These are phyloP conservation scores for Calliscelio sp. DNA, from an alignment of 2,888 invertebrate species.

Conservation along the genomic window DNA sequence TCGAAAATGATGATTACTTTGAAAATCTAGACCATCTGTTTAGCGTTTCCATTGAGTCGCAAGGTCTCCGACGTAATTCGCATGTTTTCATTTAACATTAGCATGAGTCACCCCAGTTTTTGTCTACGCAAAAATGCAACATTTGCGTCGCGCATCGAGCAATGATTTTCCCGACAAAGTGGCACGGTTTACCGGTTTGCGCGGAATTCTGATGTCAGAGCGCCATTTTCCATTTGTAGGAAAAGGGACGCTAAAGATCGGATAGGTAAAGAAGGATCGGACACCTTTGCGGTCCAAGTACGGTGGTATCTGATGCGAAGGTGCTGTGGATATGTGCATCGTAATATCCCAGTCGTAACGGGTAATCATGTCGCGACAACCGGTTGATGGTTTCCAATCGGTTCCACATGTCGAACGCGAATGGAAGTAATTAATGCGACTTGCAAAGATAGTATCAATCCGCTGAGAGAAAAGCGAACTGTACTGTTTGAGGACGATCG, in stretches of 20 bases:
- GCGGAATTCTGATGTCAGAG: slow-evolving; percentile 61
- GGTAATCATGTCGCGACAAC: slow-evolving; percentile 78
- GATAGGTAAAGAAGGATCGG: slow-evolving; percentile 60
- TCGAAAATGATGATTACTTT: background rate
- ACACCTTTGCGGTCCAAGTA: slow-evolving; percentile 54
- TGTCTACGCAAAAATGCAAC: slow-evolving; percentile 40
- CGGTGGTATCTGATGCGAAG: slow-evolving; percentile 47
- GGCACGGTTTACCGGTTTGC: slow-evolving; percentile 56
- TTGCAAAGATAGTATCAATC: slow-evolving; percentile 55
- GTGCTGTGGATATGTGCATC: slow-evolving; percentile 40
- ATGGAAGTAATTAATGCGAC: slow-evolving; percentile 57
- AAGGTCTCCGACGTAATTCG: slow-evolving; percentile 24
- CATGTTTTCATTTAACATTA: slow-evolving; percentile 39
- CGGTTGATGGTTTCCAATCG: slow-evolving; percentile 74
- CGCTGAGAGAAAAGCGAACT: slow-evolving; percentile 48
- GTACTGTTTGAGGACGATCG: slow-evolving; percentile 18
- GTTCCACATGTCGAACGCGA: slow-evolving; percentile 66
- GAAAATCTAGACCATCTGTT: slow-evolving; percentile 2
- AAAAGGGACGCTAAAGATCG: slow-evolving; percentile 56
- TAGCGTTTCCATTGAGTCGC: slow-evolving; percentile 13
- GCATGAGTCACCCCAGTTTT: slow-evolving; percentile 32
- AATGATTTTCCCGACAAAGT: slow-evolving; percentile 53
- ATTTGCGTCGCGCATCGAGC: slow-evolving; percentile 39
- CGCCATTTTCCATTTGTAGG: slow-evolving; percentile 60
- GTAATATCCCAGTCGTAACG: slow-evolving; percentile 70